These are phyloP conservation scores for Cromileptes altivelis DNA, from an alignment of 2,113 vertebrate genomes.

Conservation along the genomic window DNA sequence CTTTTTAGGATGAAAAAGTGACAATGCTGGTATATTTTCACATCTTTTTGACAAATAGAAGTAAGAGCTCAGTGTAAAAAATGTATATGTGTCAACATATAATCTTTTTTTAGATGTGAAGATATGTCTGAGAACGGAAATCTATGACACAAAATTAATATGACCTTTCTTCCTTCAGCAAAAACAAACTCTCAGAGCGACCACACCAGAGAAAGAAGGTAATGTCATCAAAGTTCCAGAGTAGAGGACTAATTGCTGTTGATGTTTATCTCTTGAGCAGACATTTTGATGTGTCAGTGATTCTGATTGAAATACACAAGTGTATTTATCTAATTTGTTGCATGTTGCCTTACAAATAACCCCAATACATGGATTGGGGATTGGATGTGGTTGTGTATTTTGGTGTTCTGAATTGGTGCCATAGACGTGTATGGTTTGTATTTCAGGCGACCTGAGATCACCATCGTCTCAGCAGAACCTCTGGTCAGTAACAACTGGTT, in stretches of 20 bases:
- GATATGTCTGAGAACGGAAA: background rate
- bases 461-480: conserved; percentile 92
- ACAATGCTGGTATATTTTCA: background rate
- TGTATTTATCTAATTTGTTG: background rate
- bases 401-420: background rate
- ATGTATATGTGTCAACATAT: background rate
- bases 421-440: background rate
- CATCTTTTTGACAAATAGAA: background rate
- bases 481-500: conserved; percentile 89
- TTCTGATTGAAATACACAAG: background rate
- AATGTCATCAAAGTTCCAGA: conserved; percentile 40
- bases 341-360: background rate
- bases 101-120: background rate
- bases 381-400: background rate
- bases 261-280: background rate
- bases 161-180: conserved; percentile 65
- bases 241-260: no score
- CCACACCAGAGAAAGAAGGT: conserved; percentile 91
- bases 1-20: background rate
- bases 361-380: background rate
- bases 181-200: conserved; percentile 87
- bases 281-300: background rate
- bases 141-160: background rate
- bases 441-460: conserved; percentile 92
- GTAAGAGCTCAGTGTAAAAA: background rate